phyloP scores from a whole-genome alignment of 2,113 vertebrate species.

The Perognathus longimembris region DNA sequence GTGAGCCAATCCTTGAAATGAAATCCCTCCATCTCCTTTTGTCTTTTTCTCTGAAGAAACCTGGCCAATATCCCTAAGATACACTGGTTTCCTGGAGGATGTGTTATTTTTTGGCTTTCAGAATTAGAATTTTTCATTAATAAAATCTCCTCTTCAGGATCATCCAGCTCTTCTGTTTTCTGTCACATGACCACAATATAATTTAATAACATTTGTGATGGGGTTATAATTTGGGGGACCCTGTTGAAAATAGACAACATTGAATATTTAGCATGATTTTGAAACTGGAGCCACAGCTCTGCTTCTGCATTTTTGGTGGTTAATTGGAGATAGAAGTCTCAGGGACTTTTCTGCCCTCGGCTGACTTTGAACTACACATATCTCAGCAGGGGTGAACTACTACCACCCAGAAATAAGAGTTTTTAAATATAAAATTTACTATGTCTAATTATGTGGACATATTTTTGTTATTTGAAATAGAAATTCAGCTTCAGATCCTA shows the following conservation, averaged over 20 bases:
- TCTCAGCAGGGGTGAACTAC: too few species aligned
- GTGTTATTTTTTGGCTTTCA: neutral
- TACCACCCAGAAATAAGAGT: neutral
- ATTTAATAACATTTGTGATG: neutral
- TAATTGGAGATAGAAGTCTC: too few species aligned
- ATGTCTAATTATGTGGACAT: neutral
- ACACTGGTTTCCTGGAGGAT: neutral
- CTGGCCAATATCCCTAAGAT: neutral
- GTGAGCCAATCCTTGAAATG: neutral
- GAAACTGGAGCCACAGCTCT: neutral
- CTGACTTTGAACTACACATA: too few species aligned
- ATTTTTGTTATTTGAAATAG: neutral
- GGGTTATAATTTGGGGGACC: neutral
- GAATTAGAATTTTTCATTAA: neutral
- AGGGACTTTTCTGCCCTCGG: too few species aligned
- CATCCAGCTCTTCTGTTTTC: neutral
- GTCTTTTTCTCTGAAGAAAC: neutral
- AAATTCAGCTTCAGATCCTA: neutral
- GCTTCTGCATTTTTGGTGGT: too few species aligned
- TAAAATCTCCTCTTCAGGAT: neutral
- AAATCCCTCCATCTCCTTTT: neutral
- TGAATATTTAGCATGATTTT: slow-evolving; percentile 8
- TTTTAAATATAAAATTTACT: neutral
- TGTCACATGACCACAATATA: neutral
- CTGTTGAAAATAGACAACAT: neutral